A percentile compares a stretch with the other conserved stretches of the same genome.
These are phyloP conservation scores for Zenarchopterus dispar DNA, from an alignment of 2,797 vertebrate genomes.

Conservation along the genomic window DNA sequence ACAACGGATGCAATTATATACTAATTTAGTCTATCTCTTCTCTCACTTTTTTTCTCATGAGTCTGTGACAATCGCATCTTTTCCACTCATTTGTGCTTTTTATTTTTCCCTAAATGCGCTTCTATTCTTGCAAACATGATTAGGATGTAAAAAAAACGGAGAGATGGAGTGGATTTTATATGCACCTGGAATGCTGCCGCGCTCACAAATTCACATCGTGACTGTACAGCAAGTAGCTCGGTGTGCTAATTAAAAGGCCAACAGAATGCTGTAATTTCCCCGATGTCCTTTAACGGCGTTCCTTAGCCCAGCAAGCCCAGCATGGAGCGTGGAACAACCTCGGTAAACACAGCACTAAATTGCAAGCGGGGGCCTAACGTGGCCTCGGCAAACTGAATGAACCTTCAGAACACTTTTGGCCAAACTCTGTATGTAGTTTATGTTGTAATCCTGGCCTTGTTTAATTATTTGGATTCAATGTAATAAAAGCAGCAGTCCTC, in stretches of 20 bases:
- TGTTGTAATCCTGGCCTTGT: constrained; percentile 36
- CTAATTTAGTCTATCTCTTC: no score
- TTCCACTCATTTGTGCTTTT: constrained; percentile 29
- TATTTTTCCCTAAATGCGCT: constrained; percentile 39
- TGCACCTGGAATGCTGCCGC: constrained; percentile 36
- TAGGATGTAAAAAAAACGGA: constrained; percentile 46
- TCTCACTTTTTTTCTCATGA: constrained; percentile 9
- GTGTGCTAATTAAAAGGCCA: constrained; percentile 65
- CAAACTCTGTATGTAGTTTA: constrained; percentile 28
- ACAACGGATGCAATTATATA: no score
- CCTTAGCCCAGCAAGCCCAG: constrained; percentile 50
- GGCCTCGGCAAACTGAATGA: constrained; percentile 35
- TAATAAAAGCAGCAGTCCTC: neutral
- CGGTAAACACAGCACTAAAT: constrained; percentile 30
- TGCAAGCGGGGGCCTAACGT: constrained; percentile 26
- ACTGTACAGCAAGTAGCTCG: constrained; percentile 55
- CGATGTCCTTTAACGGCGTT: constrained; percentile 61
- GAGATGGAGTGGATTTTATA: constrained; percentile 48
- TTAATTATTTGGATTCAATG: constrained; percentile 21
- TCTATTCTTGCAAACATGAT: constrained; percentile 61
- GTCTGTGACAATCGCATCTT: neutral
- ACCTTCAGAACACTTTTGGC: constrained; percentile 30
- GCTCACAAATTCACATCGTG: constrained; percentile 49
- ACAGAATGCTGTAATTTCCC: constrained; percentile 71
- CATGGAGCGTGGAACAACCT: constrained; percentile 42